Base-by-base conservation (phyloP, 2,113 vertebrate genomes). In the Centropus unirufus region DNA sequence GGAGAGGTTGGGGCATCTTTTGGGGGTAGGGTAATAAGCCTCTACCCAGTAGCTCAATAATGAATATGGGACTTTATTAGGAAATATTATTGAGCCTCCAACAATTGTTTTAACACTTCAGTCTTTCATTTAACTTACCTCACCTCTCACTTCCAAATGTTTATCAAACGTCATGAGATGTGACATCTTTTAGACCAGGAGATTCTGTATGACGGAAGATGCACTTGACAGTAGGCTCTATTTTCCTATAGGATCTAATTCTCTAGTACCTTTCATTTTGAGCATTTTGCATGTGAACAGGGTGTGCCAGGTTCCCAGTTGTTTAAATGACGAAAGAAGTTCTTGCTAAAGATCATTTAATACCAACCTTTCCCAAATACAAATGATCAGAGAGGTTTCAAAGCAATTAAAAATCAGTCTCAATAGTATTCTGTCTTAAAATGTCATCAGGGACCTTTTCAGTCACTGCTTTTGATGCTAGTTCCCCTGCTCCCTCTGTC, bases 331-430 rank as follows among this genome's bases (percentile, higher is more conserved):
- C 18, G 40, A 88, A 73, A 36, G 24, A 61, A 83, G 54, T 80
- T 66, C 32, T 67, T 87, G 8, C 66, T 77, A 67, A 64, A 73
- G 46, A 86, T 44, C 17, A 21, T 83, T 73, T 82, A 46, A 11
- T 32, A 54, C 12, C 11, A 69, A 32, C 11, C 14, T 62, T 83
- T 79, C 40, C 32, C 14, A 67, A 22, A 55, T 90, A 90, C 59
- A 86, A 67, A 86, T 55, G 3, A 54, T 83, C 30, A 89, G 61
- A 74, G 59, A 58, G 6, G 5, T 69, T 94, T 90, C 64, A 77
- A 83, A 90, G 42, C 42, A 90, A 90, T 86, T 88, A 86, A 92
- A 95, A 94, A 59, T 47, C 29, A 54, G 7, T 34, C 59, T 86
- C 59, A 70, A 13, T 36, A 62, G 46, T 83, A 83, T 67, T 73